Evolutionary conservation across 2,888 invertebrate species (phyloP), one percentile per base, ranked within the genome.

Genomic region (Cephus nigrinus): DNA sequence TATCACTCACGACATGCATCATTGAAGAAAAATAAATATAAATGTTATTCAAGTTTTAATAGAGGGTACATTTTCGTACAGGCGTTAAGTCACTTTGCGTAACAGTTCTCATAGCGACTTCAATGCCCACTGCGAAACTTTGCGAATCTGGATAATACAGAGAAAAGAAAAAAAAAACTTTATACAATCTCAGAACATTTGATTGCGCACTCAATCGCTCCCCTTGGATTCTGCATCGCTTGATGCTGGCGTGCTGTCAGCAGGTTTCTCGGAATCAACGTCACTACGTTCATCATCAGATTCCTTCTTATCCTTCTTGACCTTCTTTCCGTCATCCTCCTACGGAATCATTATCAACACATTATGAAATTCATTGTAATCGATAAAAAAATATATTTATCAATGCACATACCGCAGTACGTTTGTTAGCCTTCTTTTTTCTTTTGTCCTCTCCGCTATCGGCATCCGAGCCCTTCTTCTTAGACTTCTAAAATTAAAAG

Each of bases 221-320:
- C 89, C 91, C 77, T 89, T 89, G 30, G 83, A 87, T 30, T 87
- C 88, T 9, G 84, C 91, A 69, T 90, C 92, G 82, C 92, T 92
- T 15, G 92, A 90, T 34, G 90, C 87, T 36, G 92, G 90, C n/a
- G 92, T 91, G 78, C 88, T 89, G 84, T 90, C 89, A 71, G 82
- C 83, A 91, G 94, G 94, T 86, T 94, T 94, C 81, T 93, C 94
- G 82, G 94, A 93, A 81, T 93, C 93, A 76, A 94, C 94, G 74
- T 94, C 94, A 80, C 94, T 94, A 77, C 94, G 94, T 69, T 94
- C 94, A 1, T 93, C 87, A 93, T 94, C 94, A 93, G 94, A 93
- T 93, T 94, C 78, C 36, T 86, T 87, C 75, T 93, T 93, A 78
- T 92, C 92, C 84, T 93, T 92, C 83, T 91, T 91, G 12, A 87